phyloP scores from a whole-genome alignment of 2,888 invertebrate genomes.

The Polyommatus iphigenia region DNA sequence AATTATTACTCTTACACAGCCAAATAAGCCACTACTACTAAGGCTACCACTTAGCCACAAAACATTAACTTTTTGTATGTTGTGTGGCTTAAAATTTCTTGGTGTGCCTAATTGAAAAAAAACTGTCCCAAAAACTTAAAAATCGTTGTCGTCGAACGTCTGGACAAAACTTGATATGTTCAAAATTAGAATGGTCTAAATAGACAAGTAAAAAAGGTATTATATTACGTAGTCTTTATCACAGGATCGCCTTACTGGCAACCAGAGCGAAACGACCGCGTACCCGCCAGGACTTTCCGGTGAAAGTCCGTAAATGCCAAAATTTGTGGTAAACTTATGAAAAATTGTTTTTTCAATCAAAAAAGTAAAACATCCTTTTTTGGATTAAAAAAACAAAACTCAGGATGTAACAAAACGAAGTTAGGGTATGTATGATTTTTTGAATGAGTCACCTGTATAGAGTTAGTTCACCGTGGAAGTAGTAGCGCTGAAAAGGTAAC shows the following conservation, averaged over 20 bases:
- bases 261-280: slow-evolving; percentile 63
- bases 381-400: too few species aligned
- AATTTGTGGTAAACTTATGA: background rate
- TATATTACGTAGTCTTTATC: slow-evolving; percentile 51
- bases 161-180: slow-evolving; percentile 30
- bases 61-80: too few species aligned
- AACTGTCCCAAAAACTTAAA: background rate
- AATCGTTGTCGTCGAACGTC: background rate
- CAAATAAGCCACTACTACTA: too few species aligned
- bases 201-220: slow-evolving; percentile 28
- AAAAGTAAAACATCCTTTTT: background rate
- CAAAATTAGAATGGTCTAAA: slow-evolving; percentile 30
- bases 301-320: slow-evolving; percentile 35
- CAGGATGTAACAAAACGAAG: too few species aligned
- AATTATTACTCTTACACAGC: too few species aligned
- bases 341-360: background rate
- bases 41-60: too few species aligned
- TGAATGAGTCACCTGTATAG: too few species aligned
- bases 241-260: slow-evolving; percentile 66
- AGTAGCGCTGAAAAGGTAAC: too few species aligned
- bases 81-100: too few species aligned
- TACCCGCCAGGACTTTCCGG: slow-evolving; percentile 36
- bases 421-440: too few species aligned
- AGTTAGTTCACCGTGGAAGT: too few species aligned
- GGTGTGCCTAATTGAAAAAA: background rate